These are phyloP conservation scores for Aromia moschata DNA, from an alignment of 2,888 invertebrate species.

Conservation along the genomic window DNA sequence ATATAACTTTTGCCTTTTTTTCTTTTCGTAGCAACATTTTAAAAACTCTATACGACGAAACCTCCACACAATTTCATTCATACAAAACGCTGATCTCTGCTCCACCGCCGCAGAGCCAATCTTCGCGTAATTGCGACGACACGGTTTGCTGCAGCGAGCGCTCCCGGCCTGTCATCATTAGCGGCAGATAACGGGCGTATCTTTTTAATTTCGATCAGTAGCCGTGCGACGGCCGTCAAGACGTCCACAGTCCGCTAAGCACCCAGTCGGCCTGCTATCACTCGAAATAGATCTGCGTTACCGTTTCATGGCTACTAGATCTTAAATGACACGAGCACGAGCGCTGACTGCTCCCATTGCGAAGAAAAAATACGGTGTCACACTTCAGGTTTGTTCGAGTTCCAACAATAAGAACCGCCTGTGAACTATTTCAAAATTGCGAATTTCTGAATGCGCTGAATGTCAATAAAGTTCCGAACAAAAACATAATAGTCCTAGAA, in stretches of 20 bases:
- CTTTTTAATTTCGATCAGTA: conserved; percentile 1
- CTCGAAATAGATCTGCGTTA: conserved; percentile 2
- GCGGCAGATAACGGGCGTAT: not conserved
- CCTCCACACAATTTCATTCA: no score
- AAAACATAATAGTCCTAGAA: no score
- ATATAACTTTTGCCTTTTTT: not conserved
- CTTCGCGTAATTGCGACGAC: not conserved
- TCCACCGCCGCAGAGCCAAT: not conserved
- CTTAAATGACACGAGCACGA: not conserved
- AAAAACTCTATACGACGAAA: no score
- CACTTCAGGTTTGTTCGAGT: no score
- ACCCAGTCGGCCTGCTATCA: not conserved
- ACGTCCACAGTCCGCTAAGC: not conserved
- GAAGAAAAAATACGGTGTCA: conserved; percentile 3
- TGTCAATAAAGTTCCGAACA: no score
- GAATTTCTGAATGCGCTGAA: no score
- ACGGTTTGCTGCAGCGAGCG: not conserved
- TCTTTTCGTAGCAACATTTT: no score
- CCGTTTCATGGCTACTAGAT: conserved; percentile 10
- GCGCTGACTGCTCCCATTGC: not conserved
- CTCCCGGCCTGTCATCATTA: conserved; percentile 1
- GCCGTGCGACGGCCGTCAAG: not conserved
- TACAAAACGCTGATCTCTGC: no score
- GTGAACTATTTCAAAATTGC: no score
- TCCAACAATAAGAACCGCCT: no score